These are phyloP conservation scores for Forbesichthys agassizii DNA, from an alignment of 2,113 vertebrate genomes.

Conservation along the genomic window DNA sequence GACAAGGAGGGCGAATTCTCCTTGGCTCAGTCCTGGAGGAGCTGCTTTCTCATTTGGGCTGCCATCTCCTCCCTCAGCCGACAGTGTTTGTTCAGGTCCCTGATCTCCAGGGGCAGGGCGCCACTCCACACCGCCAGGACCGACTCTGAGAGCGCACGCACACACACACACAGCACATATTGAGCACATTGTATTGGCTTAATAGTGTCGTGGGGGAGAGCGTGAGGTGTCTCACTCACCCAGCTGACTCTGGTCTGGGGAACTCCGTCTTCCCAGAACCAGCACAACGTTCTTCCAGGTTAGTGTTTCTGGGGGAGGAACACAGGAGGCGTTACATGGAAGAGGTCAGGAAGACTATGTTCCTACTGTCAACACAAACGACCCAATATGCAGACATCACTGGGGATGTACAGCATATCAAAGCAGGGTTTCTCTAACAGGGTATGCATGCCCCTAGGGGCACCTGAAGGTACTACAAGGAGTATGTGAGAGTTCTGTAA, in stretches of 20 bases:
- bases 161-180: background rate
- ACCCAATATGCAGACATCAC: background rate
- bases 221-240: constrained; percentile 66
- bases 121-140: constrained; percentile 88
- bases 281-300: constrained; percentile 84
- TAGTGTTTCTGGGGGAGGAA: constrained; percentile 66
- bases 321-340: constrained; percentile 30
- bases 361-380: too few relatives aligned
- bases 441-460: too few relatives aligned
- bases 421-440: too few relatives aligned
- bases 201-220: background rate
- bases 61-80: constrained; percentile 84
- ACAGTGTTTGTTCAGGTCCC: constrained; percentile 86
- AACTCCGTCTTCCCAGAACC: constrained; percentile 81
- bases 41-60: constrained; percentile 81
- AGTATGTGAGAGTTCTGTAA: too few relatives aligned
- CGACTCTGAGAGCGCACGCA: constrained; percentile 78
- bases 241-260: constrained; percentile 63
- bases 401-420: too few relatives aligned
- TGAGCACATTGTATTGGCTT: background rate
- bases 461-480: too few relatives aligned
- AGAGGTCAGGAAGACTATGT: too few relatives aligned
- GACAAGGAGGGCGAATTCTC: background rate
- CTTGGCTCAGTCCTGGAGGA: constrained; percentile 61
- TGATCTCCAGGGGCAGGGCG: constrained; percentile 85